Conservation (phyloP, 1,140 invertebrate species). For the Pseudomyrmex flavicornis region DNA sequence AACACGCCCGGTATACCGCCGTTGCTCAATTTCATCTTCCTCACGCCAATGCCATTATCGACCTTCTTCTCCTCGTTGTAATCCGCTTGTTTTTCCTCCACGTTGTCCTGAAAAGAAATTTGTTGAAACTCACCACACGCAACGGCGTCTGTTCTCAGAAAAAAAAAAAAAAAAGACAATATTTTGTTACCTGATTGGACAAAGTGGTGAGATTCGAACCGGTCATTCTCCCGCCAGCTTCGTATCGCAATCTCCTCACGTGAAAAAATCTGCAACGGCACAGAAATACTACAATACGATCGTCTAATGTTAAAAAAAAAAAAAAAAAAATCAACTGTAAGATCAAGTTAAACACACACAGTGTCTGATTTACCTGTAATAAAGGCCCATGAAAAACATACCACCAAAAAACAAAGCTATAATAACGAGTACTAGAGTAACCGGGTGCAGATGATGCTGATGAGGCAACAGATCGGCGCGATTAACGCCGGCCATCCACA, state of each 20-base stretch:
- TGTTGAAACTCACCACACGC: background rate
- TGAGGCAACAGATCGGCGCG: constrained; percentile 77
- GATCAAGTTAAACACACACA: background rate
- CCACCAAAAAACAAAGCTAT: constrained; percentile 89
- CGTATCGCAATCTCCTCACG: constrained; percentile 88
- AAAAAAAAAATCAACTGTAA: too few relatives aligned
- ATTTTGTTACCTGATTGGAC: constrained; percentile 76
- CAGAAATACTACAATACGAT: background rate
- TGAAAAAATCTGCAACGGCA: constrained; percentile 87
- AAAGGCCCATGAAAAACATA: constrained; percentile 93
- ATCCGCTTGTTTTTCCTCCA: constrained; percentile 79
- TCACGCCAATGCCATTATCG: constrained; percentile 71
- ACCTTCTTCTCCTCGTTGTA: constrained; percentile 79
- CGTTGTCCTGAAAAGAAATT: constrained; percentile 73
- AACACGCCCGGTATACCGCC: constrained; percentile 93
- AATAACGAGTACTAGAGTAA: constrained; percentile 86
- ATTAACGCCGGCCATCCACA: constrained; percentile 88
- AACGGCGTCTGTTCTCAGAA: background rate
- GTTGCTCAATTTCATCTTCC: constrained; percentile 82
- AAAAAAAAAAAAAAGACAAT: background rate
- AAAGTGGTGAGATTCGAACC: constrained; percentile 77
- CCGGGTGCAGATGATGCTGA: constrained; percentile 79
- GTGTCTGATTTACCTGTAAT: constrained; percentile 88
- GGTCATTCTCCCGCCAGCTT: constrained; percentile 87
- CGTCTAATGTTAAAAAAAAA: too few relatives aligned